These are phyloP conservation scores for Grammomys surdaster DNA, from an alignment of 2,113 vertebrate genomes.

Conservation along the genomic window DNA sequence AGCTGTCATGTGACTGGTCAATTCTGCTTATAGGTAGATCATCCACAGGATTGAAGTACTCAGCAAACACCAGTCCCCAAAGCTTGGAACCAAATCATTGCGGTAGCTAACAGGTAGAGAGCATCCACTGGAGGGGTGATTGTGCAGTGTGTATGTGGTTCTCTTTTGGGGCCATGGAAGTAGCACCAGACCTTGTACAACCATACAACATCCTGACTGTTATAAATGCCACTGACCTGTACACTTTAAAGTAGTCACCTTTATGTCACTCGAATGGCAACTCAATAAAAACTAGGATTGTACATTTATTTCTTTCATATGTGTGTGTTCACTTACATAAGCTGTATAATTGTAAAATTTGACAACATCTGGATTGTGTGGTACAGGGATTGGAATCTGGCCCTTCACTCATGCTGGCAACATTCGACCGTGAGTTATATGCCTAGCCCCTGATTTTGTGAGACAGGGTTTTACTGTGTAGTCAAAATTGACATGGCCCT, in stretches of 20 bases:
- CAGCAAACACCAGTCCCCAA: background rate
- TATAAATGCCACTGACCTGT: background rate
- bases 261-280: background rate
- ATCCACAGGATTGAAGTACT: background rate
- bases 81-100: background rate
- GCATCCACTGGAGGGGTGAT: background rate
- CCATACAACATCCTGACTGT: background rate
- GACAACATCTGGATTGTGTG: background rate
- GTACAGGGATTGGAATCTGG: background rate
- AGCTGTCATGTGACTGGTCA: background rate
- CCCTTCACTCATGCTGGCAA: background rate
- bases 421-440: background rate
- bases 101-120: background rate
- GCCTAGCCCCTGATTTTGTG: background rate
- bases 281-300: background rate
- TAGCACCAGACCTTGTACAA: background rate
- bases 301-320: background rate
- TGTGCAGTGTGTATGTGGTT: background rate
- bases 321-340: background rate
- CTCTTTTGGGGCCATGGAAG: background rate
- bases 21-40: background rate
- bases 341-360: background rate
- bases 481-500: background rate
- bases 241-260: background rate
- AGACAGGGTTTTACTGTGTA: background rate